Conservation (phyloP, 2,797 vertebrate species). For the Meriones psammophilus region DNA sequence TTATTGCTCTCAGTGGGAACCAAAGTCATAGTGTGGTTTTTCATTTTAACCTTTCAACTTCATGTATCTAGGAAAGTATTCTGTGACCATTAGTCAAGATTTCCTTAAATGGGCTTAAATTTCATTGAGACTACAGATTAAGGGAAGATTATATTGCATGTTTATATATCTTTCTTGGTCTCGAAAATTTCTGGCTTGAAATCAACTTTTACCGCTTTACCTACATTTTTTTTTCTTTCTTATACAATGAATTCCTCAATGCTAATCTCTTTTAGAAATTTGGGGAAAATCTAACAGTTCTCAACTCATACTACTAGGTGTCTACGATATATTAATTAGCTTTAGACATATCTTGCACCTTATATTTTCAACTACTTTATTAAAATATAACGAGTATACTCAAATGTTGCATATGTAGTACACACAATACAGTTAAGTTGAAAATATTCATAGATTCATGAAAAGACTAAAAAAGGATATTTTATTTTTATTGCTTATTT, state of each 20-base stretch:
- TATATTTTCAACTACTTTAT: background rate
- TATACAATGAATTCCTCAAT: conserved; percentile 61
- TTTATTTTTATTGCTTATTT: background rate
- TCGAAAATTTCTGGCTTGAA: conserved; percentile 12
- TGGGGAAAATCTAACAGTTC: conserved; percentile 31
- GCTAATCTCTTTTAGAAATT: conserved; percentile 46
- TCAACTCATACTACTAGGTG: background rate
- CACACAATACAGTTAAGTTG: background rate
- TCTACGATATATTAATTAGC: conserved; percentile 44
- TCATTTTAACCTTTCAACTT: conserved; percentile 58
- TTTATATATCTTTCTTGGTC: background rate
- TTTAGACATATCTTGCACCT: background rate
- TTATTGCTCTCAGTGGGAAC: conserved; percentile 10
- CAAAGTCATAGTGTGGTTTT: conserved; percentile 48
- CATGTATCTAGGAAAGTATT: conserved; percentile 1
- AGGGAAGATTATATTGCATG: background rate
- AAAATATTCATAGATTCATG: background rate
- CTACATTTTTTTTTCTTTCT: background rate
- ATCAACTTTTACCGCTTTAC: conserved; percentile 8
- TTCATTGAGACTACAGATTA: conserved; percentile 65
- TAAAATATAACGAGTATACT: background rate
- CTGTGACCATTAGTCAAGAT: conserved; percentile 49
- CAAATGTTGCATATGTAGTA: background rate
- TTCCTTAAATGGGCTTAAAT: conserved; percentile 70
- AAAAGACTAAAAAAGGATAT: background rate